Conservation (phyloP, 2,113 vertebrate species). For the Brachirus orientalis region DNA sequence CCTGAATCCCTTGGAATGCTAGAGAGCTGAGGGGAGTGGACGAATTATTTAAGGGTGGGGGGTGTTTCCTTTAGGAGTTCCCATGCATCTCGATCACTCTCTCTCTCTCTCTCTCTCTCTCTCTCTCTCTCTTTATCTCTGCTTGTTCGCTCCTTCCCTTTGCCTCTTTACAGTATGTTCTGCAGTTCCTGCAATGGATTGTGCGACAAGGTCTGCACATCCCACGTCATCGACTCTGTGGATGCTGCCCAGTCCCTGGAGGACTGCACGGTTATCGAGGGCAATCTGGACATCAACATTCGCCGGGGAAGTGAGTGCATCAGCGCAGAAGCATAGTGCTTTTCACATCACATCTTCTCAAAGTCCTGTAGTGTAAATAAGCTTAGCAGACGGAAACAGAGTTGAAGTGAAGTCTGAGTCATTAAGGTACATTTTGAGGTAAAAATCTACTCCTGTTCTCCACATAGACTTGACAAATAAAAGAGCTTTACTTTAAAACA, state of each 20-base stretch:
- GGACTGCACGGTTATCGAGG: slow-evolving; percentile 94
- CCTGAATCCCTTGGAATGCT: slow-evolving; percentile 49
- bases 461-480: no score
- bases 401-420: no score
- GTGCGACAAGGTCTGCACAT: slow-evolving; percentile 91
- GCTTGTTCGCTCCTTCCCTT: not conserved
- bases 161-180: slow-evolving; percentile 86
- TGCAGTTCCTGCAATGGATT: slow-evolving; percentile 94
- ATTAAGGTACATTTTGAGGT: no score
- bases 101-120: not conserved
- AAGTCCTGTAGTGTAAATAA: no score
- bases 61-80: not conserved
- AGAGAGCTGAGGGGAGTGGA: slow-evolving; percentile 45
- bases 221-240: slow-evolving; percentile 90
- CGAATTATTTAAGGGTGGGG: slow-evolving; percentile 44
- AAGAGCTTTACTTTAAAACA: no score
- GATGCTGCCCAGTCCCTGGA: slow-evolving; percentile 92
- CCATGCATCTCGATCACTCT: no score
- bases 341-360: no score
- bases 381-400: no score
- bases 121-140: slow-evolving; percentile 7
- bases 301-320: slow-evolving; percentile 93
- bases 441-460: no score
- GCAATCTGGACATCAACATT: slow-evolving; percentile 96
- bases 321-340: no score